Base-by-base conservation (phyloP, 2,888 invertebrate species). In the Erebia palarica region DNA sequence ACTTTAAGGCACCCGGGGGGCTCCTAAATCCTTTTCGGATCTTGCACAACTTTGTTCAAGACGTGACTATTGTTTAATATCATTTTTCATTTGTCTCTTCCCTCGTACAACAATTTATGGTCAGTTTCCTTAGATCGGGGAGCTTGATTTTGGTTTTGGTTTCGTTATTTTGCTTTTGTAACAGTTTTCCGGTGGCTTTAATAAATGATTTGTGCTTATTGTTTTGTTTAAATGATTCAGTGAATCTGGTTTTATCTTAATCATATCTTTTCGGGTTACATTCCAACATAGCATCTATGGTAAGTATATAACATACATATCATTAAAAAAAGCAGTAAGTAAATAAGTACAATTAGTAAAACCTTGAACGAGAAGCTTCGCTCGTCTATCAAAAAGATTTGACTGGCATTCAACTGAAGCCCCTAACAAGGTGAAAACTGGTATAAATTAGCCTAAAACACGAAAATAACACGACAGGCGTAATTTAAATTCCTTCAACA, bases 21-120 rank as follows among this genome's bases (percentile, higher is more conserved):
- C 59, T 42, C 53, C 70, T 69, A 73, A 74, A 74, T 74, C 73
- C 68, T 65, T 68, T 73, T 69, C 64, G 66, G 67, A 57, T 66
- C 68, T 59, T 42, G 51, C 49, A 27, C 65, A 73, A 70, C 53
- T 73, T 70, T 70, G 59, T 51, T 44, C 65, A 42, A 21, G 67
- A 65, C 67, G 67, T 61, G 66, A 66, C 65, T 69, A 66, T 72
- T 72, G 61, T 72, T 72, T 72, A 72, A 69, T 49, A 65, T 71
- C 59, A 70, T 67, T 71, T 67, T 70, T 58, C 67, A 71, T 65
- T 69, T 65, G 53, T 61, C 16, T 66, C 55, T 44, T 65, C 42
- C 27, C 61, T 42, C 49, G 65, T 21, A 18, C 60, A n/a, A 55
- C 21, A 51, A 69, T 72, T 63, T 72, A 69, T 51, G n/a, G 65